Percentiles rank a stretch among this genome's conserved stretches.
These are phyloP conservation scores for Drosophila equinoxialis DNA, from an alignment of 1,140 invertebrate species.

Conservation along the genomic window DNA sequence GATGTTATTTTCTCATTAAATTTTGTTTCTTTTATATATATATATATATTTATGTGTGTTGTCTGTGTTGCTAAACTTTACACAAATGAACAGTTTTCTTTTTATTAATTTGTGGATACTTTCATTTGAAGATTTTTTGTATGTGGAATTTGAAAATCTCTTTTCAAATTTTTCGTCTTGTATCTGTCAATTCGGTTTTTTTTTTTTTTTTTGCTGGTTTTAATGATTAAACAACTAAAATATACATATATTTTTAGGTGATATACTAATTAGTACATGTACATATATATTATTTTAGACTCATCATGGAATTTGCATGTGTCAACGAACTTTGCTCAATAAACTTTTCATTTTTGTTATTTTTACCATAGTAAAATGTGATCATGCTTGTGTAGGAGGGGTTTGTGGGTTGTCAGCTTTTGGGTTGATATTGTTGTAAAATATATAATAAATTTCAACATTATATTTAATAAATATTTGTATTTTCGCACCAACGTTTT, in stretches of 20 bases:
- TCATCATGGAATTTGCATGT: conserved; percentile 50
- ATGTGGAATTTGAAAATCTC: conserved; percentile 2
- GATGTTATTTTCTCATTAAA: conserved; percentile 79
- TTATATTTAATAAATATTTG: conserved; percentile 57
- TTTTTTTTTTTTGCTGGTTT: conserved; percentile 7
- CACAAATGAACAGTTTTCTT: conserved; percentile 52
- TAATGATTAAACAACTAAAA: conserved; percentile 74
- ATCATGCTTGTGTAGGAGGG: conserved; percentile 39
- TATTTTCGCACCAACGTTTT: conserved; percentile 25
- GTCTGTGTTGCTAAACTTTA: conserved; percentile 65
- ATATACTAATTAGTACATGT: conserved; percentile 76
- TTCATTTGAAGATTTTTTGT: conserved; percentile 26
- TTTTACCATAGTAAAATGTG: conserved; percentile 69
- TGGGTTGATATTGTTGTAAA: conserved; percentile 37
- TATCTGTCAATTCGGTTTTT: neutral
- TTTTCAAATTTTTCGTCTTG: conserved; percentile 44
- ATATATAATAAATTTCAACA: conserved; percentile 65
- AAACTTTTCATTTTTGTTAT: conserved; percentile 58
- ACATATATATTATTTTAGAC: conserved; percentile 49
- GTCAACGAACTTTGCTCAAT: conserved; percentile 64
- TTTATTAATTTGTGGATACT: conserved; percentile 42
- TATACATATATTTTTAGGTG: conserved; percentile 61
- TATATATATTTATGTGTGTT: conserved; percentile 37
- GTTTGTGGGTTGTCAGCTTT: conserved; percentile 26
- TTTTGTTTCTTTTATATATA: conserved; percentile 70